These are phyloP conservation scores for Carlito syrichta DNA, from an alignment of 2,113 vertebrate species.

Conservation along the genomic window DNA sequence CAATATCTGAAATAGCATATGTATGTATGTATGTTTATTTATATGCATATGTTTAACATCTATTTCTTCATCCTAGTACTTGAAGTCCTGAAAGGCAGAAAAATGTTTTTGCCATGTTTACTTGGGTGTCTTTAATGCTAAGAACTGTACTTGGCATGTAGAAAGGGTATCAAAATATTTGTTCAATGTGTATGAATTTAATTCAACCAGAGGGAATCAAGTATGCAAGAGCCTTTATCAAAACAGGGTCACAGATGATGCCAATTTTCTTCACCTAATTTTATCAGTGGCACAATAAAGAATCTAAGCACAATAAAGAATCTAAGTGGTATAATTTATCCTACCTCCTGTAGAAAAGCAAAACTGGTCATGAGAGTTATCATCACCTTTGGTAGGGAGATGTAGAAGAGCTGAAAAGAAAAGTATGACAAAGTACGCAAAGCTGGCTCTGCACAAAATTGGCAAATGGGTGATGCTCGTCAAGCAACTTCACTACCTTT, in stretches of 20 bases:
- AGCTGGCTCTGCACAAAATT: background rate
- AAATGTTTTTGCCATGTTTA: background rate
- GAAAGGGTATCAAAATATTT: background rate
- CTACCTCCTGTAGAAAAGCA: background rate
- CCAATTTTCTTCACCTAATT: background rate
- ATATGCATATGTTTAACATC: background rate
- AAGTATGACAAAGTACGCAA: background rate
- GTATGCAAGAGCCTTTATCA: background rate
- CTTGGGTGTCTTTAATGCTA: background rate
- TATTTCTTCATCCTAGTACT: background rate
- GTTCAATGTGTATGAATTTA: background rate
- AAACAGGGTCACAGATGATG: background rate
- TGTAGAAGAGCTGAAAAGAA: background rate
- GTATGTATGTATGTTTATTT: fast-evolving
- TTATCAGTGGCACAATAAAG: background rate
- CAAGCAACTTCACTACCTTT: fast-evolving
- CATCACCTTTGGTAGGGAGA: background rate
- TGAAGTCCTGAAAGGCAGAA: background rate
- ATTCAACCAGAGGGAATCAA: background rate
- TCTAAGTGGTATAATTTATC: fast-evolving
- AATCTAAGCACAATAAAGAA: background rate
- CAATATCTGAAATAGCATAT: background rate
- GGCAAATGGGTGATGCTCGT: fast-evolving
- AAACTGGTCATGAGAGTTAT: background rate
- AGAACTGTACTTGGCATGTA: background rate